phyloP scores from a whole-genome alignment of 2,797 vertebrate species.

The Molossus alvarezi region DNA sequence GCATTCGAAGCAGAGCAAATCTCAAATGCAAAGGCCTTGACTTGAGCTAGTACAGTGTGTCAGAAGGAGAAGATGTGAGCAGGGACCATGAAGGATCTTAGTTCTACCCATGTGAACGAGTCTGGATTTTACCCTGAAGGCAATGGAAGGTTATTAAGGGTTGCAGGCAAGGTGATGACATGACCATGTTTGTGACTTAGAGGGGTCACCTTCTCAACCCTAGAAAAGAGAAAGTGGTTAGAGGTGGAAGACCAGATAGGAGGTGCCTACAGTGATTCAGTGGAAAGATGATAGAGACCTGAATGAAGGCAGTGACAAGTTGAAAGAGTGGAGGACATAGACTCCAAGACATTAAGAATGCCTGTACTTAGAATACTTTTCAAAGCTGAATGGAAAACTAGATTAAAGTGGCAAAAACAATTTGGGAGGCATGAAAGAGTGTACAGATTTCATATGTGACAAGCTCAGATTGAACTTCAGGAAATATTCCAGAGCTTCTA shows the following conservation, averaged over 20 bases:
- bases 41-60: background rate
- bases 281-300: background rate
- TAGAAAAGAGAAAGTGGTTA: background rate
- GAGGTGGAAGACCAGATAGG: background rate
- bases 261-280: background rate
- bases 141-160: background rate
- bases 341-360: background rate
- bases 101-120: background rate
- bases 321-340: background rate
- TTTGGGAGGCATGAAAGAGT: background rate
- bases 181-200: conserved; percentile 21
- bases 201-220: background rate
- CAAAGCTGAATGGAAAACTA: background rate
- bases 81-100: background rate
- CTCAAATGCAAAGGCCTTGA: background rate
- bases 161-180: background rate
- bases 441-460: background rate
- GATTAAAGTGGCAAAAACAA: background rate
- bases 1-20: background rate
- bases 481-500: background rate
- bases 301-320: background rate
- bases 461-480: conserved; percentile 10
- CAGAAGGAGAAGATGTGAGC: background rate
- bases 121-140: background rate
- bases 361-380: background rate